phyloP scores from a whole-genome alignment of 2,888 invertebrate species.

The Ethmia dodecea region DNA sequence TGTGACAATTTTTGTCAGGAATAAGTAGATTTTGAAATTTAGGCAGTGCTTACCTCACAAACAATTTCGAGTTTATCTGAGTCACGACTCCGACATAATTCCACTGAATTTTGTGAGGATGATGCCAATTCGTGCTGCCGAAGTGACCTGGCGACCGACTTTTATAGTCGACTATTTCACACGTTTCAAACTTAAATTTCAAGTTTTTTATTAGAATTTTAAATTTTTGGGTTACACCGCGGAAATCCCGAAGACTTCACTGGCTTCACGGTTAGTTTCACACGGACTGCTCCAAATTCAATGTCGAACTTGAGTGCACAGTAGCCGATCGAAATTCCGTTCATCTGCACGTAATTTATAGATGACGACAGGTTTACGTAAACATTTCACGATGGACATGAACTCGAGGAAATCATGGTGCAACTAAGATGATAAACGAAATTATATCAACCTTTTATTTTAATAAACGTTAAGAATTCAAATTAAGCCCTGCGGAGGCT shows the following conservation, averaged over 20 bases:
- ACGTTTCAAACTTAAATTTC: conserved; percentile 12
- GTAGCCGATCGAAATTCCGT: conserved; percentile 50
- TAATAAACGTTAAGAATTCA: no score
- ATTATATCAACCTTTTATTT: no score
- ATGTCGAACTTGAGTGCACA: conserved; percentile 43
- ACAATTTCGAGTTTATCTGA: conserved; percentile 23
- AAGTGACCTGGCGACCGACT: conserved; percentile 40
- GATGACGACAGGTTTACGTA: conserved; percentile 63
- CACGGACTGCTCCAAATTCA: conserved; percentile 44
- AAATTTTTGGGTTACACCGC: background rate
- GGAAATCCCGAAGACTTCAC: conserved; percentile 30
- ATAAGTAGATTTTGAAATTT: conserved; percentile 7
- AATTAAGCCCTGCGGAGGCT: no score
- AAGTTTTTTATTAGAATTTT: no score
- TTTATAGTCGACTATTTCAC: conserved; percentile 46
- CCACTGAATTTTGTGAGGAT: conserved; percentile 28
- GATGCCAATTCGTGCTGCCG: conserved; percentile 33
- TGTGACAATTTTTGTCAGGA: no score
- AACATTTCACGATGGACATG: conserved; percentile 33
- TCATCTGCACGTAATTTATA: conserved; percentile 50
- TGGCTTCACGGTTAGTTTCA: conserved; percentile 51
- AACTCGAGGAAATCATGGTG: conserved; percentile 36
- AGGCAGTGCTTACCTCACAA: conserved; percentile 30
- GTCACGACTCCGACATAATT: conserved; percentile 29
- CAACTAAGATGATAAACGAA: conserved; percentile 42